A percentile compares a stretch with the other conserved stretches of the same genome.
phyloP scores from a whole-genome alignment of 1,140 invertebrate genomes.

The Atta texana region DNA sequence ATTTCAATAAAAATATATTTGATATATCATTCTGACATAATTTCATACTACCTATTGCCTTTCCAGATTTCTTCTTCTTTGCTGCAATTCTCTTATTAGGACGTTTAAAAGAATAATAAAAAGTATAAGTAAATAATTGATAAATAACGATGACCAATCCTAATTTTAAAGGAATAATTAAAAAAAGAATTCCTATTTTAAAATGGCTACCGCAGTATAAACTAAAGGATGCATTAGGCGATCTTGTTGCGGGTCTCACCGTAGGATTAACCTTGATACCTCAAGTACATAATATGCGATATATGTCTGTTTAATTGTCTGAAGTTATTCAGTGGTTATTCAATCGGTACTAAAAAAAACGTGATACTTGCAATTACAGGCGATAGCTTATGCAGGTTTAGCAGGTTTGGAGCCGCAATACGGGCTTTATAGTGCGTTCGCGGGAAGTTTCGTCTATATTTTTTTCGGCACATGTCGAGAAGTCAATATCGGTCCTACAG shows the following conservation, averaged over 20 bases:
- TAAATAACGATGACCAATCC: slow-evolving; percentile 59
- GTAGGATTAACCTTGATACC: slow-evolving; percentile 87
- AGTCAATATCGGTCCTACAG: slow-evolving; percentile 94
- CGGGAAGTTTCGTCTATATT: slow-evolving; percentile 93
- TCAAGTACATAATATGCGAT: slow-evolving; percentile 80
- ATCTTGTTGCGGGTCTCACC: slow-evolving; percentile 88
- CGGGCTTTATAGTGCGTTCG: slow-evolving; percentile 94
- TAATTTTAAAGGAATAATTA: slow-evolving; percentile 57
- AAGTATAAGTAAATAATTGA: not conserved
- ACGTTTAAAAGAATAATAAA: not conserved
- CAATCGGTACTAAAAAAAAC: not conserved
- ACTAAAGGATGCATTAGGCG: slow-evolving; percentile 81
- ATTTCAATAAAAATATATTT: not conserved
- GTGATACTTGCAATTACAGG: slow-evolving; percentile 84
- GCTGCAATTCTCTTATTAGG: not conserved
- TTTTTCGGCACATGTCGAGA: slow-evolving; percentile 94
- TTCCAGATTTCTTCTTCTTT: not conserved
- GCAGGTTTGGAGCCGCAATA: slow-evolving; percentile 92
- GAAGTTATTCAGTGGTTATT: not conserved
- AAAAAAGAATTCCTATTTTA: slow-evolving; percentile 82
- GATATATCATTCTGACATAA: not conserved
- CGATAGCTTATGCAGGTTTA: slow-evolving; percentile 92
- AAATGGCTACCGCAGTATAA: slow-evolving; percentile 86
- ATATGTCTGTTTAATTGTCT: not conserved
- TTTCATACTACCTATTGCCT: not conserved